Evolutionary conservation across 2,113 vertebrate species (phyloP), one percentile per base, ranked within the genome.

Genomic region (Xenus cinereus): DNA sequence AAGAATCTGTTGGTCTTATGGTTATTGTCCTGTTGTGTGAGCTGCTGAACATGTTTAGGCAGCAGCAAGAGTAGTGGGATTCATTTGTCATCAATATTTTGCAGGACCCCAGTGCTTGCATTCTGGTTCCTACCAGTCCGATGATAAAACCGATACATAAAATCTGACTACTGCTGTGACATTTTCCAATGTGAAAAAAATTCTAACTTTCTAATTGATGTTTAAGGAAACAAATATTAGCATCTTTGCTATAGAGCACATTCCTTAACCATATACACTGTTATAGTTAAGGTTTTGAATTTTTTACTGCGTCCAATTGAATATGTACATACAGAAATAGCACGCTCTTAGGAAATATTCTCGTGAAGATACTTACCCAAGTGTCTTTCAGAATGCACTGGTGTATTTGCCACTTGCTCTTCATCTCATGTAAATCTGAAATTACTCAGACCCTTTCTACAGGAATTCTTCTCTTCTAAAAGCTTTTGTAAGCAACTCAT

Each of bases 11-110:
- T 89, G 37, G 26, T 57, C 19, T 41, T 50, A 9, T 4, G 9
- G 10, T 76, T 64, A 60, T 5, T 28, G 41, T 78, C 56, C 28
- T 33, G 26, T 66, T 0, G 0, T 33, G 39, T 53, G 56, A 43
- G 26, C 32, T 87, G 39, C 35, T 69, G 57, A 66, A 18, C 12
- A 10, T 0, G 1, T 71, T 81, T n/a, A 37, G 8, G 77, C 39
- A 56, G 35, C 41, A 87, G 39, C 54, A 51, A 37, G 50, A 72
- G 33, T 33, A 18, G 18, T 8, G 10, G 39, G 62, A 63, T 83
- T 83, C 51, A 21, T 69, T 81, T 80, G 67, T 66, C 1, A 1
- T 57, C 10, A 10, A 54, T 63, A n/a, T 41, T 92, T 88, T 76
- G 8, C 50, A 63, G 76, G 19, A 77, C 14, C 7, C 16, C 17